Base-by-base conservation (phyloP, 1,140 invertebrate species). In the Lucilia sericata region DNA sequence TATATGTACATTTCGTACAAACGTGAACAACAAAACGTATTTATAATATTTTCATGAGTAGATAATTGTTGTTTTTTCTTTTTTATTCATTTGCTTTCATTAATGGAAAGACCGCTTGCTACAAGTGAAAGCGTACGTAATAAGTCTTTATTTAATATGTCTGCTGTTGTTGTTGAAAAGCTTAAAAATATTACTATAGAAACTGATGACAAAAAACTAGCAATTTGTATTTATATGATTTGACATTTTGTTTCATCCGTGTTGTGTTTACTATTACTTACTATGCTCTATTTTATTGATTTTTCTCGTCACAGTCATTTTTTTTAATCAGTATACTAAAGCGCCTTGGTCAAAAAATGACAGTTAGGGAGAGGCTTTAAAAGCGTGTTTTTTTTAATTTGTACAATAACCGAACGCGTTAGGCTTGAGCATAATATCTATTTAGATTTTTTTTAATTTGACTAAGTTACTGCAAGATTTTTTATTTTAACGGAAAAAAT, bases 51-150 rank as follows among this genome's bases (percentile, higher is more conserved):
- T 42, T 42, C 42, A 42, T 42, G 5, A 42, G 2, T 10, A 42
- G 10, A 42, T 10, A 42, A 42, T 42, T 7, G 51, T 55, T 55
- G 25, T 7, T 21, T 78, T 42, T 78, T 47, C 14, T 42, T 42
- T 30, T 47, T 76, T 76, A 13, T 36, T n/a, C 13, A 76, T 34
- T 36, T n/a, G 17, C 30, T 30, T 75, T 75, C 25, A 30, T 30
- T 30, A n/a, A 74, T 74, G 70, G 9, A 75, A 34, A 75, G 34
- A 34, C 30, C 3, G 74, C 8, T 36, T 14, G 74, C 1, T 36
- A 78, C 75, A 78, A 47, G 75, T 78, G 75, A 78, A 78, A 78
- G 75, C 75, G 75, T 78, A 47, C 36, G 34, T 78, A 78, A 78
- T 78, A 10, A 78, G 34, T 78, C n/a, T n/a, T n/a, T n/a, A n/a